Evolutionary conservation across 2,113 vertebrate genomes (phyloP).

Genomic region (Bostrychus sinensis): DNA sequence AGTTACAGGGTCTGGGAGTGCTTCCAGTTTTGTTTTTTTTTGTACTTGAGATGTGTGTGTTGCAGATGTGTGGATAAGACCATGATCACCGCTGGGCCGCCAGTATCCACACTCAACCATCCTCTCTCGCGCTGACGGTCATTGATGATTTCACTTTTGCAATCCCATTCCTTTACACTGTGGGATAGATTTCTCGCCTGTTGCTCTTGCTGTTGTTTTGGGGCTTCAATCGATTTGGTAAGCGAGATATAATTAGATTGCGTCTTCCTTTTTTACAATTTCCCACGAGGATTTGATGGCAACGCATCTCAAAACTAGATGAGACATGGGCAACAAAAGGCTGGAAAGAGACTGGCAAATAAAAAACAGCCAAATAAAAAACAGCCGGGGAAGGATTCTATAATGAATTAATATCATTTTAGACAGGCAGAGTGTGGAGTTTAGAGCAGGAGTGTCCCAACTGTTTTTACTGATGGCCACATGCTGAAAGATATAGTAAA

Average conservation of each 20-base stretch:
- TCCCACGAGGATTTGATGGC: no score
- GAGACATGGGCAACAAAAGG: not conserved
- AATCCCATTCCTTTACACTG: conserved; percentile 50
- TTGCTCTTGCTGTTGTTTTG: conserved; percentile 59
- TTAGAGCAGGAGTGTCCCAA: no score
- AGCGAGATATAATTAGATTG: conserved; percentile 69
- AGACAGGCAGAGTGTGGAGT: no score
- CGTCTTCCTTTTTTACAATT: conserved; percentile 56
- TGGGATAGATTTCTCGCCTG: conserved; percentile 64
- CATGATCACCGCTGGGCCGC: conserved; percentile 49
- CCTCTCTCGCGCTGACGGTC: conserved; percentile 49
- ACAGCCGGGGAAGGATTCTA: no score
- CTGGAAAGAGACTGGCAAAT: conserved; percentile 1
- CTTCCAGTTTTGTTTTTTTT: conserved; percentile 51
- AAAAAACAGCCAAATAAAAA: not conserved
- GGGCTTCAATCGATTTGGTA: conserved; percentile 68
- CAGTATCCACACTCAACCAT: conserved; percentile 40
- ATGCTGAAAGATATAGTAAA: no score
- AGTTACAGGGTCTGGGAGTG: conserved; percentile 50
- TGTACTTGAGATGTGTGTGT: conserved; percentile 44
- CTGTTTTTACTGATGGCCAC: no score
- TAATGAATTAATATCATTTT: no score
- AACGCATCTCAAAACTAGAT: not conserved
- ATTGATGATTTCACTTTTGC: conserved; percentile 71
- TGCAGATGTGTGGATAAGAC: conserved; percentile 61